Evolutionary conservation across 2,888 invertebrate genomes (phyloP), one percentile per base, ranked within the genome.

Genomic region (Clepsis dumicolana): DNA sequence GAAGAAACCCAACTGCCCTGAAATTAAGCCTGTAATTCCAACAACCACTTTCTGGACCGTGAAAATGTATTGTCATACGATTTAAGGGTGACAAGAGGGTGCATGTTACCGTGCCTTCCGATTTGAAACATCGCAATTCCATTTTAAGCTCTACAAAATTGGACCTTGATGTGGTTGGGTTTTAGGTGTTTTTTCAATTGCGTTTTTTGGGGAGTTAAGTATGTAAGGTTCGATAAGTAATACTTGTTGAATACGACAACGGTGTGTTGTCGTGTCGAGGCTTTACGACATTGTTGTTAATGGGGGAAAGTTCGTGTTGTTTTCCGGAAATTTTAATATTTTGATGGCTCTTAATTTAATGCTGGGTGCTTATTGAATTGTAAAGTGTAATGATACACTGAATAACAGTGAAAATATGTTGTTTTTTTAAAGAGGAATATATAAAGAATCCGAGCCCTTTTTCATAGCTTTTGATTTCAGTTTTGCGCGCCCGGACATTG

Each of bases 51-150:
- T 35, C 16, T n/a, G 16, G 24, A 21, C 56, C 29, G 62, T 67
- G 67, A 63, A 67, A 63, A 67, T 67, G 56, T 67, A 63, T 63
- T 67, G 67, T 67, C 67, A 57, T 44, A 44, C 56, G 38, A 52
- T 61, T 66, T 56, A 63, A 62, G 62, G 67, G 67, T 56, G 67
- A 67, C 67, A 63, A 56, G 67, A 63, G 67, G 67, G 67, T 63
- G 62, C 62, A 67, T 62, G 29, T 62, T 56, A 63, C 35, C 35
- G 54, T 35, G 16, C 1, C 12, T 5, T 25, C 21, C 50, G 8
- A 1, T 41, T 8, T 29, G 12, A 63, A 57, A 57, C 38, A 32
- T 14, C 67, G 12, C n/a, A 63, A 50, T 21, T 56, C n/a, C 12
- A 16, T 2, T 16, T 0, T 3, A n/a, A 7, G 12, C 18, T n/a